Percentiles rank a stretch among this genome's conserved stretches.
These are phyloP conservation scores for Lasioglossum malachurum DNA, from an alignment of 2,888 invertebrate genomes.

Conservation along the genomic window DNA sequence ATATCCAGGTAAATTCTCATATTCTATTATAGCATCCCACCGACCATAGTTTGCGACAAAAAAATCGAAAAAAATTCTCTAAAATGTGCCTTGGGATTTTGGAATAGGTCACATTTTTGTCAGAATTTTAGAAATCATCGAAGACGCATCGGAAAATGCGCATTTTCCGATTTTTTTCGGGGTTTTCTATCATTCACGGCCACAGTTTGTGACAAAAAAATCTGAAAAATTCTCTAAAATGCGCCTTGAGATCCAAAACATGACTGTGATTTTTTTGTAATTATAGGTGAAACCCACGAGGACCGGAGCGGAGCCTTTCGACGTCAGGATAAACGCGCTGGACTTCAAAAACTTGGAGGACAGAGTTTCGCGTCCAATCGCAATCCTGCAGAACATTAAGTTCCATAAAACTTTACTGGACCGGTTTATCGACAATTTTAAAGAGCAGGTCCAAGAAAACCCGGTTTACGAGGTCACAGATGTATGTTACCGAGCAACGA, in stretches of 20 bases:
- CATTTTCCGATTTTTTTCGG: too few relatives aligned
- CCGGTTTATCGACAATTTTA: slow-evolving; percentile 93
- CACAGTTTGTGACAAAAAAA: too few relatives aligned
- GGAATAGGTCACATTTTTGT: too few relatives aligned
- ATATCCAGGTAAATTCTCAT: slow-evolving; percentile 87
- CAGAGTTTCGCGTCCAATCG: slow-evolving; percentile 89
- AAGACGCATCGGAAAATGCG: too few relatives aligned
- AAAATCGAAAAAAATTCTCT: too few relatives aligned
- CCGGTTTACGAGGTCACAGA: slow-evolving; percentile 87
- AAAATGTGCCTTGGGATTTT: too few relatives aligned
- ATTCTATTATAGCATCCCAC: background rate
- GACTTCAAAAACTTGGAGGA: slow-evolving; percentile 92
- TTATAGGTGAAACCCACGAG: slow-evolving; percentile 88
- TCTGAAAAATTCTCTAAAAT: too few relatives aligned
- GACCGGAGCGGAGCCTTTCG: slow-evolving; percentile 87
- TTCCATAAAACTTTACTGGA: slow-evolving; percentile 93
- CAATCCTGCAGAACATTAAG: slow-evolving; percentile 89
- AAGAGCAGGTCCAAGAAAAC: slow-evolving; percentile 90
- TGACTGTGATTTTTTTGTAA: too few relatives aligned
- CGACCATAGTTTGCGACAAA: too few relatives aligned
- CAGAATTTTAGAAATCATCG: too few relatives aligned
- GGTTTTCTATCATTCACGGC: too few relatives aligned
- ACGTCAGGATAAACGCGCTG: slow-evolving; percentile 91
- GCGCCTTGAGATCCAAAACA: too few relatives aligned
- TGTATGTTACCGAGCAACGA: slow-evolving; percentile 84